Conservation (phyloP, 2,113 vertebrate species). For the Haemorhous mexicanus region DNA sequence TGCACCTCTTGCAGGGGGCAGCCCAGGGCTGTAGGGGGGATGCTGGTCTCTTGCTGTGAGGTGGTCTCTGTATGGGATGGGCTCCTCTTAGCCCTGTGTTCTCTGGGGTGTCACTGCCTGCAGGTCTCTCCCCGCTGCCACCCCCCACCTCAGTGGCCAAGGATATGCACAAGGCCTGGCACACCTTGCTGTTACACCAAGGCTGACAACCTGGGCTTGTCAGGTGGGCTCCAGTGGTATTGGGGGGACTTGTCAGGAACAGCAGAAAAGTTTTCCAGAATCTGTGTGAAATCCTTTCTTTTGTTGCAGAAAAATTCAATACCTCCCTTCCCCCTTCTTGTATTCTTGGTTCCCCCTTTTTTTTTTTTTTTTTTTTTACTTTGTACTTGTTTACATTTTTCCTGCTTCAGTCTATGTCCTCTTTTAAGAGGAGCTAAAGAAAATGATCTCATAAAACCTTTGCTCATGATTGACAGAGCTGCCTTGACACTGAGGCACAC, state of each 20-base stretch:
- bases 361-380: neutral
- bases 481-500: neutral
- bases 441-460: neutral
- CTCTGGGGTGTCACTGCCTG: neutral
- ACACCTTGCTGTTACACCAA: neutral
- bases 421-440: neutral
- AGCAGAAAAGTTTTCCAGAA: neutral
- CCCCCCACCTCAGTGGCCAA: neutral
- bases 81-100: fast-evolving
- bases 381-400: neutral
- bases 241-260: neutral
- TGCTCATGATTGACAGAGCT: neutral
- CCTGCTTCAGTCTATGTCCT: neutral
- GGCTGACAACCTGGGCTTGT: neutral
- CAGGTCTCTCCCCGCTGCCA: neutral
- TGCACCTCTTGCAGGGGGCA: neutral
- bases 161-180: neutral
- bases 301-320: neutral
- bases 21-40: neutral
- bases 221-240: neutral
- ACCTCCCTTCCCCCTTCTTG: fast-evolving
- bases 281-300: neutral
- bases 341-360: neutral
- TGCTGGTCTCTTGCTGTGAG: neutral
- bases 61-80: neutral